Percentiles rank a stretch among this genome's conserved stretches.
These are phyloP conservation scores for Adineta ricciae DNA, from an alignment of 2,888 invertebrate species.

Conservation along the genomic window DNA sequence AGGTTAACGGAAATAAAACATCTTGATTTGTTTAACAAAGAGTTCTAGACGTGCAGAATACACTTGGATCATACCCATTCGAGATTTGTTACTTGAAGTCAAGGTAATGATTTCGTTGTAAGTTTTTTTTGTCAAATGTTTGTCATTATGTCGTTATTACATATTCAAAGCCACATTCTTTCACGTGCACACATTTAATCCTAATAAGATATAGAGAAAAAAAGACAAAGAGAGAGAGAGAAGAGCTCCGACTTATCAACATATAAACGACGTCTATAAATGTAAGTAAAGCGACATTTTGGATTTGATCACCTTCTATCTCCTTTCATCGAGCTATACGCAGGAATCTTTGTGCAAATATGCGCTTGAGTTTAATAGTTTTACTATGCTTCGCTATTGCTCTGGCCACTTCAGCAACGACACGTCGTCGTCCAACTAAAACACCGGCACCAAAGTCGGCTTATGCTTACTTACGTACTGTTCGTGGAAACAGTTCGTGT, in stretches of 20 bases:
- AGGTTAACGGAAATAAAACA: background rate
- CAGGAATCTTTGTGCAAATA: background rate
- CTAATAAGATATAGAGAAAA: background rate
- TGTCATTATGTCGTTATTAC: background rate
- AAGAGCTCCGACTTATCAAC: background rate
- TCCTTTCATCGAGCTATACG: background rate
- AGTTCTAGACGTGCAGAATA: background rate
- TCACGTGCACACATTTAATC: background rate
- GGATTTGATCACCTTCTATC: background rate
- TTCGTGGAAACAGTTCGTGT: background rate
- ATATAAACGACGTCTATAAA: background rate
- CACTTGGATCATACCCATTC: background rate
- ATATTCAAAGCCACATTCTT: background rate
- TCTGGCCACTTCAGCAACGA: background rate
- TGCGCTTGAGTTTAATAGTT: background rate
- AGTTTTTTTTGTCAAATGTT: background rate
- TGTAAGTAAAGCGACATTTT: background rate
- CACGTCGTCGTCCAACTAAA: background rate
- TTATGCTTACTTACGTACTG: background rate
- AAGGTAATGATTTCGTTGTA: background rate
- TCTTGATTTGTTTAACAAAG: background rate
- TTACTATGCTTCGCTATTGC: background rate
- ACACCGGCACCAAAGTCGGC: background rate
- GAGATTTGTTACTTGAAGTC: background rate
- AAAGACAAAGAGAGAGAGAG: background rate